Conservation (phyloP, 23 tunicate species). For the Ascidia mentula region DNA sequence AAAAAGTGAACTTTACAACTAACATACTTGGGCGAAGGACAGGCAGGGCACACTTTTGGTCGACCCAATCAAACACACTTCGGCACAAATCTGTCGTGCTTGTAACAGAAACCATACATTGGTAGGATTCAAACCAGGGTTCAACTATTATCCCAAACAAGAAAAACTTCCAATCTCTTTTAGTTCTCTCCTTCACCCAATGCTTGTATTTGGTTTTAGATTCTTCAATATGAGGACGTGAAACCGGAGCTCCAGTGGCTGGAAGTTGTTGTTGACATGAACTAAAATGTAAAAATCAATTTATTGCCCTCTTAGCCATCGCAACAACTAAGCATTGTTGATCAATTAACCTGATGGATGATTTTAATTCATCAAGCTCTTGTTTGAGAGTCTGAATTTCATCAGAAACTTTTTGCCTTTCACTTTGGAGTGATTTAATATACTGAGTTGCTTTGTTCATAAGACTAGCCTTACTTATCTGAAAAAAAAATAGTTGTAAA, state of each 20-base stretch:
- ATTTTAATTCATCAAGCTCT: constrained; percentile 45
- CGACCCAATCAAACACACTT: constrained; percentile 60
- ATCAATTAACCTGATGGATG: constrained; percentile 39
- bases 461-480: constrained; percentile 83
- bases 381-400: constrained; percentile 45
- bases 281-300: too few species aligned
- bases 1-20: not conserved
- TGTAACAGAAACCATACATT: constrained; percentile 52
- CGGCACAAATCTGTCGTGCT: constrained; percentile 44
- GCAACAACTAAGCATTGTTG: not conserved
- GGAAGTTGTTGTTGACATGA: constrained; percentile 83
- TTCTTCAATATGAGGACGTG: constrained; percentile 51
- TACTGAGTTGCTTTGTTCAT: constrained; percentile 63
- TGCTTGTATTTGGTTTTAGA: constrained; percentile 29
- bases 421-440: constrained; percentile 60
- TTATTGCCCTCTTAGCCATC: not conserved
- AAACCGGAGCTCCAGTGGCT: constrained; percentile 73
- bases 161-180: constrained; percentile 80
- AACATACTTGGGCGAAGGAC: constrained; percentile 56
- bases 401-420: constrained; percentile 37
- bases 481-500: constrained; percentile 9
- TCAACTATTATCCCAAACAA: constrained; percentile 56
- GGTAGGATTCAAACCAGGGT: constrained; percentile 79
- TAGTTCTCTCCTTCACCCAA: constrained; percentile 58
- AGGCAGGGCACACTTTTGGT: constrained; percentile 66